These are phyloP conservation scores for Mylabris phalerata DNA, from an alignment of 1,140 invertebrate species.

Conservation along the genomic window DNA sequence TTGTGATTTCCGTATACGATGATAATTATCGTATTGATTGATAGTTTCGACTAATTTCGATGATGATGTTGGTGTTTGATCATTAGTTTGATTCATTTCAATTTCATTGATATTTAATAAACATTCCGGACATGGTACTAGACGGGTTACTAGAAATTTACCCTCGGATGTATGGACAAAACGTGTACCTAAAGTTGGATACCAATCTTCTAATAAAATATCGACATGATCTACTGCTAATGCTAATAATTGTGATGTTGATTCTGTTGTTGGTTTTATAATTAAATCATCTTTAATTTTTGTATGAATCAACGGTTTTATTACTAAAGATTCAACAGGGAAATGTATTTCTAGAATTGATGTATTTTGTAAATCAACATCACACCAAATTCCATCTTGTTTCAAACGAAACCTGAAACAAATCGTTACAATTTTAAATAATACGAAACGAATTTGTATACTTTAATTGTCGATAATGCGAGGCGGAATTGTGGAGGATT, in stretches of 20 bases:
- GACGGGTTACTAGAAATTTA: slow-evolving; percentile 86
- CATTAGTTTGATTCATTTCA: slow-evolving; percentile 21
- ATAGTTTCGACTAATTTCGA: slow-evolving; percentile 7
- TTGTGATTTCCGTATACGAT: slow-evolving; percentile 53
- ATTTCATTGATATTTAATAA: slow-evolving; percentile 42
- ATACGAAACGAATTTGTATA: slow-evolving; percentile 18
- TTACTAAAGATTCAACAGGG: slow-evolving; percentile 66
- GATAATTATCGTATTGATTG: slow-evolving; percentile 12
- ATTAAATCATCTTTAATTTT: slow-evolving; percentile 47
- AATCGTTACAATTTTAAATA: neutral
- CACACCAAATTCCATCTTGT: slow-evolving; percentile 76
- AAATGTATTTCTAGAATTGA: slow-evolving; percentile 87
- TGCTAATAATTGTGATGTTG: slow-evolving; percentile 79
- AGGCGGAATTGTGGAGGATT: slow-evolving; percentile 47
- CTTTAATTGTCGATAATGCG: slow-evolving; percentile 38
- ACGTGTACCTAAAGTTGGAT: slow-evolving; percentile 81
- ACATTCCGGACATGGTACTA: slow-evolving; percentile 89
- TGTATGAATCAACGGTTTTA: slow-evolving; percentile 55
- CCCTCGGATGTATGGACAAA: slow-evolving; percentile 98
- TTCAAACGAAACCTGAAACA: slow-evolving; percentile 63
- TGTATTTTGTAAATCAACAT: slow-evolving; percentile 71
- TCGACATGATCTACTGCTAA: slow-evolving; percentile 96
- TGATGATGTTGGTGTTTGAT: slow-evolving; percentile 10
- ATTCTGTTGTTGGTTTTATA: slow-evolving; percentile 52
- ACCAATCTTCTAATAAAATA: slow-evolving; percentile 96